Base-by-base conservation (phyloP, 2,113 vertebrate genomes). In the Dipodomys ordii region DNA sequence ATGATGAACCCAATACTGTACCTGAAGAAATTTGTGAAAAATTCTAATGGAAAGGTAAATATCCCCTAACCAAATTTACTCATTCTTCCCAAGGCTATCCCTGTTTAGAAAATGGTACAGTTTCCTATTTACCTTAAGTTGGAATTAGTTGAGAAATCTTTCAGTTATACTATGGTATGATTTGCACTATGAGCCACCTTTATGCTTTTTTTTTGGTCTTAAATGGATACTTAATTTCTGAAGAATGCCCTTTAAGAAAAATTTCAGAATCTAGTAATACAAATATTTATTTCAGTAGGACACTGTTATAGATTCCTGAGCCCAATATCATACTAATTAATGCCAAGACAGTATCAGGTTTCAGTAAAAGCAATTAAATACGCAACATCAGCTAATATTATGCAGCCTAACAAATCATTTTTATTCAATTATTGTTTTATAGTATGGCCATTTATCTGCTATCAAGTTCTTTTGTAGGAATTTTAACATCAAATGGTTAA, bases 301-400 rank as follows among this genome's bases (percentile, higher is more conserved):
- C 76, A n/a, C 65, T 28, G 19, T 53, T 53, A 76, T 93, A 64
- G 7, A 53, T 86, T 87, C 9, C 27, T 65, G 62, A 93, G 20
- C 6, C 25, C 30, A 46, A 28, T 5, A 22, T 67, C 20, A 32
- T 57, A 44, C 49, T 88, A 71, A 81, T 4, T 94, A 67, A 67
- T 87, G 18, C 16, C 19, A 44, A 57, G 20, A 30, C 25, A 62
- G 7, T 28, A 62, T 3, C 27, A 53, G 8, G 39, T 65, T 88
- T 8, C 35, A 76, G n/a, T 87, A 80, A 95, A 83, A 83, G 88
- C 82, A 94, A 35, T 74, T 64, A 60, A 94, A 80, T 28, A 82
- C 18, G 22, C 65, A 87, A 71, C 16, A 68, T 30, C 60, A 69
- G 20, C 7, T 82, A 39, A 92, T 10, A 79, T 69, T 87, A 69